A percentile compares a stretch with the other conserved stretches of the same genome.
Evolutionary conservation across 1,140 invertebrate species (phyloP).

Genomic region (Hyposmocoma kahamanoa): DNA sequence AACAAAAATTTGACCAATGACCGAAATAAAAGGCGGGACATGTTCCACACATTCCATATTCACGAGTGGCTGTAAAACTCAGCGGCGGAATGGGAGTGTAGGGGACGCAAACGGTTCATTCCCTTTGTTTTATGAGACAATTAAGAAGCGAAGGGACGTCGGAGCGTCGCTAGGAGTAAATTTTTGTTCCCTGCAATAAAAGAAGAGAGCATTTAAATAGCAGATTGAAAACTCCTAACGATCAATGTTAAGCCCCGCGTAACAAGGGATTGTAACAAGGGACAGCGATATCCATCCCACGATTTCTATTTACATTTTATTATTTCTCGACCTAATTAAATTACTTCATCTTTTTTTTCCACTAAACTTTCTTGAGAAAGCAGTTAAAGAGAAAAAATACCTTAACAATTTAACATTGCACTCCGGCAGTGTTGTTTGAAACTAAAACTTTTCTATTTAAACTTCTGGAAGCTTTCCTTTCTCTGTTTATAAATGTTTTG

Average conservation of each 20-base stretch:
- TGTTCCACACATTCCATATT: neutral
- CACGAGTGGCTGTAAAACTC: neutral
- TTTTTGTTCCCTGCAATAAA: conserved; percentile 39
- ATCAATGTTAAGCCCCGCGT: no score
- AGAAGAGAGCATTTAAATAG: conserved; percentile 41
- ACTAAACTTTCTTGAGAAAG: neutral
- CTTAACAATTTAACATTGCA: conserved; percentile 50
- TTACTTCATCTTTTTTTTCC: neutral
- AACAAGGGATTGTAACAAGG: neutral
- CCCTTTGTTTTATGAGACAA: conserved; percentile 56
- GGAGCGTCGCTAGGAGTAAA: conserved; percentile 29
- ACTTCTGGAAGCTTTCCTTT: conserved; percentile 25
- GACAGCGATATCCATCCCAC: neutral
- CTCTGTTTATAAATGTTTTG: no score
- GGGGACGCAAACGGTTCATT: conserved; percentile 40
- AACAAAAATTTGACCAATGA: neutral
- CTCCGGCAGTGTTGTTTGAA: conserved; percentile 36
- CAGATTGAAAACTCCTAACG: conserved; percentile 41
- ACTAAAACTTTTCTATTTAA: conserved; percentile 60
- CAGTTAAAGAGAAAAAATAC: conserved; percentile 14
- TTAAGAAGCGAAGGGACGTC: conserved; percentile 42
- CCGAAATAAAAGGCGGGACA: neutral
- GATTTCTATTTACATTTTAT: neutral
- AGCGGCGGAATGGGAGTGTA: conserved; percentile 1
- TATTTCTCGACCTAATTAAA: neutral